Evolutionary conservation across 1,140 invertebrate species (phyloP).

Genomic region (Wasmannia auropunctata): DNA sequence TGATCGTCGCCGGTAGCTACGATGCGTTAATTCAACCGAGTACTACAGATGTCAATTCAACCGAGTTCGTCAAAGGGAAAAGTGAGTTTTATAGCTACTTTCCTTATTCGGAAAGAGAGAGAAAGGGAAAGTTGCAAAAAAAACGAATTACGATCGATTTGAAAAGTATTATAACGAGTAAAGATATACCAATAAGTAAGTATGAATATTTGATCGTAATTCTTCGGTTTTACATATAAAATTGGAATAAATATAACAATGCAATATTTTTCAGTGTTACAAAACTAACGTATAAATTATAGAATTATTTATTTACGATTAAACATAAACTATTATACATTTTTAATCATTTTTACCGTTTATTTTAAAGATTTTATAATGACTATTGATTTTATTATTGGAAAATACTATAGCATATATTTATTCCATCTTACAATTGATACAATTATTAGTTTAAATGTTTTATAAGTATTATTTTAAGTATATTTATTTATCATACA

Average conservation of each 20-base stretch:
- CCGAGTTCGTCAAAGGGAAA: conserved; percentile 86
- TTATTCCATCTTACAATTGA: background rate
- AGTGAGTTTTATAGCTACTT: conserved; percentile 80
- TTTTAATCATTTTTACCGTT: background rate
- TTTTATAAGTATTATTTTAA: background rate
- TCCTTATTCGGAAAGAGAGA: background rate
- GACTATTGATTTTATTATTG: background rate
- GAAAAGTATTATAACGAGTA: background rate
- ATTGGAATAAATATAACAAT: background rate
- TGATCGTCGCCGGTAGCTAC: conserved; percentile 78
- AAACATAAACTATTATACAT: background rate
- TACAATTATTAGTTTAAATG: background rate
- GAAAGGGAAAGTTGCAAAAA: background rate
- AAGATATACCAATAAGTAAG: no score
- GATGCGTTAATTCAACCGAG: conserved; percentile 82
- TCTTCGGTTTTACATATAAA: background rate
- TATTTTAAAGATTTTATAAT: background rate
- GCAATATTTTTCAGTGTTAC: background rate
- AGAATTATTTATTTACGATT: background rate
- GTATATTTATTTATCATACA: background rate
- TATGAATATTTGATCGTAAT: conserved; percentile 19
- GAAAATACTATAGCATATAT: background rate
- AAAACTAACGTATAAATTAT: background rate
- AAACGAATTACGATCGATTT: background rate
- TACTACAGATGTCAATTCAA: conserved; percentile 82